Evolutionary conservation across 2,888 invertebrate genomes (phyloP).

Genomic region (Dynastes tityus): DNA sequence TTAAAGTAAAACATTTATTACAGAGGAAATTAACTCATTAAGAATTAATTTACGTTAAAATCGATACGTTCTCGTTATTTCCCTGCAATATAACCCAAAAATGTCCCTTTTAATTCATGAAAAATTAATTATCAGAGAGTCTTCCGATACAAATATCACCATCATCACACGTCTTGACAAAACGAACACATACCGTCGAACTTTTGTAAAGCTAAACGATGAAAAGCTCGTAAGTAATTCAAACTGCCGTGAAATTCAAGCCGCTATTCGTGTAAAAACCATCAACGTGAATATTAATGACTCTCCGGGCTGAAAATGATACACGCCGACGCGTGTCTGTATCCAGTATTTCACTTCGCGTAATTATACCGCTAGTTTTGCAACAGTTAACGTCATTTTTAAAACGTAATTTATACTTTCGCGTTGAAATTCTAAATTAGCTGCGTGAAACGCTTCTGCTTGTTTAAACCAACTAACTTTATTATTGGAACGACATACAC

Average conservation of each 20-base stretch:
- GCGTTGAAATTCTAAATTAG: constrained; percentile 10
- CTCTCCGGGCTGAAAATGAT: constrained; percentile 37
- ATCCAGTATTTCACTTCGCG: constrained; percentile 4
- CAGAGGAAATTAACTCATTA: no score
- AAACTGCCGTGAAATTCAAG: constrained; percentile 41
- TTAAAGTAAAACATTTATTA: no score
- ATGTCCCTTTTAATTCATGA: constrained; percentile 5
- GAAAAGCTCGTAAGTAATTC: constrained; percentile 44
- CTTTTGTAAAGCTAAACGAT: constrained; percentile 33
- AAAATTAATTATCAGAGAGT: constrained; percentile 29
- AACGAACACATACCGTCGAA: constrained; percentile 18
- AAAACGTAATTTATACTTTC: constrained; percentile 24
- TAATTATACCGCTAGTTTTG: constrained; percentile 33
- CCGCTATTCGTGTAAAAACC: constrained; percentile 39
- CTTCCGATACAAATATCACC: neutral
- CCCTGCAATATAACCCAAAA: neutral
- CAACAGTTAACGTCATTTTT: constrained; percentile 30
- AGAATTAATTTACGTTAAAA: neutral
- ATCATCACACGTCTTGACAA: constrained; percentile 18
- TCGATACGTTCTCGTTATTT: neutral
- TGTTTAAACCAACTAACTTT: neutral
- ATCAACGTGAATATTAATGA: constrained; percentile 47
- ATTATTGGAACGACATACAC: no score
- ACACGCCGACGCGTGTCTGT: constrained; percentile 11
- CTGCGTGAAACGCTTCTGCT: neutral